These are phyloP conservation scores for Cephus pulcher DNA, from an alignment of 2,888 invertebrate species.

Conservation along the genomic window DNA sequence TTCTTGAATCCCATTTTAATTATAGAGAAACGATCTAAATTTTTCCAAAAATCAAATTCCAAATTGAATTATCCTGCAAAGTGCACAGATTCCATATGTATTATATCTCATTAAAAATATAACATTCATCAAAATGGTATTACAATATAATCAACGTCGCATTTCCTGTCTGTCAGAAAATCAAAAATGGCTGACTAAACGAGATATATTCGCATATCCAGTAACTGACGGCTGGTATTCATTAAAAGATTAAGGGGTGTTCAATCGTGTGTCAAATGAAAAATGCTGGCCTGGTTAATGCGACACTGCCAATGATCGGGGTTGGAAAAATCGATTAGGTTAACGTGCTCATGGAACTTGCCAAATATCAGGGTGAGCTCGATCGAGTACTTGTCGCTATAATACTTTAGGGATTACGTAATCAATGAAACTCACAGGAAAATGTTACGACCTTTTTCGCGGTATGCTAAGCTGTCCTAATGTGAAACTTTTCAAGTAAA, in stretches of 20 bases:
- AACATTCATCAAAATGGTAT: not conserved
- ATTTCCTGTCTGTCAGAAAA: not conserved
- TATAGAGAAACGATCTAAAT: not conserved
- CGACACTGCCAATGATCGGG: not conserved
- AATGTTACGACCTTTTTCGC: not conserved
- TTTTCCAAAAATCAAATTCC: not conserved
- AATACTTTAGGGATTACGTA: not conserved
- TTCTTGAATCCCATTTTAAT: not conserved
- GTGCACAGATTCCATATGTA: not conserved
- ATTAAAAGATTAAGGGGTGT: constrained; percentile 7
- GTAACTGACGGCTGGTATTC: not conserved
- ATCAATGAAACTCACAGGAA: not conserved
- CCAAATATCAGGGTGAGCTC: not conserved
- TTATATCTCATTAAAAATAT: not conserved
- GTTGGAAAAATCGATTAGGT: not conserved
- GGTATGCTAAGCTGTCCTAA: not conserved
- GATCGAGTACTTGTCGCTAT: not conserved
- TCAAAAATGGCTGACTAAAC: not conserved
- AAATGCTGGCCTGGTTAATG: constrained; percentile 5
- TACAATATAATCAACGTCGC: not conserved
- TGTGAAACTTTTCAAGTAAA: not conserved
- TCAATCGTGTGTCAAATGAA: constrained; percentile 6
- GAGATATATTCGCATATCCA: not conserved
- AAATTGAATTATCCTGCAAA: not conserved
- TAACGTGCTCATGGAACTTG: not conserved